Base-by-base conservation (phyloP, 2,888 invertebrate species). In the Ectemnius continuus region DNA sequence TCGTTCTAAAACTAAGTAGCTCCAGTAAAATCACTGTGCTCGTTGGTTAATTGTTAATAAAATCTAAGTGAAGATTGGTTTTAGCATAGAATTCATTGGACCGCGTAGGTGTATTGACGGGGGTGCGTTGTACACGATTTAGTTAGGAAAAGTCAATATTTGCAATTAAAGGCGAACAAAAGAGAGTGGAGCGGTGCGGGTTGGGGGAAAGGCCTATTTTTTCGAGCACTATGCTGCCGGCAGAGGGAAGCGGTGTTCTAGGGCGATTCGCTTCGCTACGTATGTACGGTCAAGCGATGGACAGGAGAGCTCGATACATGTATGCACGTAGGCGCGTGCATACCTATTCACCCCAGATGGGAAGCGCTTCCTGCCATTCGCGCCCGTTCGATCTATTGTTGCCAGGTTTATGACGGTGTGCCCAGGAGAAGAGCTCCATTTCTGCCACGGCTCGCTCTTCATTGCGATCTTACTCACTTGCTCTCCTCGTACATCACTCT, bases 361-460 rank as follows among this genome's bases (percentile, higher is more conserved):
- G 85, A 84, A 86, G 81, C 84, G 80, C 82, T 86, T 88, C 88
- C 88, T 87, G 67, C 79, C 82, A 80, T 86, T 84, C 84, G 85
- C 79, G 75, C 65, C 80, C 82, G 81, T 81, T 82, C 85, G 79
- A 84, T 83, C 82, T 81, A 85, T 86, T 87, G 86, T 85, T 78
- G 66, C 45, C 56, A 77, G 81, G 81, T 79, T 74, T 78, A 61
- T 68, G 80, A 71, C 78, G 36, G 36, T 36, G 36, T 36, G 36
- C 36, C 36, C 36, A 36, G 36, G 36, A 36, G 36, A 36, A 36
- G 36, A 36, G 36, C 36, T 36, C 36, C 36, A 36, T 36, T 36
- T 36, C 36, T 36, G 36, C 36, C 36, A 11, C 2, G 36, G 36
- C 36, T 36, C 36, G 36, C 36, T 36, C 36, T 36, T 36, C 36